Base-by-base conservation (phyloP, 2,113 vertebrate species). In the Isichthys henryi region DNA sequence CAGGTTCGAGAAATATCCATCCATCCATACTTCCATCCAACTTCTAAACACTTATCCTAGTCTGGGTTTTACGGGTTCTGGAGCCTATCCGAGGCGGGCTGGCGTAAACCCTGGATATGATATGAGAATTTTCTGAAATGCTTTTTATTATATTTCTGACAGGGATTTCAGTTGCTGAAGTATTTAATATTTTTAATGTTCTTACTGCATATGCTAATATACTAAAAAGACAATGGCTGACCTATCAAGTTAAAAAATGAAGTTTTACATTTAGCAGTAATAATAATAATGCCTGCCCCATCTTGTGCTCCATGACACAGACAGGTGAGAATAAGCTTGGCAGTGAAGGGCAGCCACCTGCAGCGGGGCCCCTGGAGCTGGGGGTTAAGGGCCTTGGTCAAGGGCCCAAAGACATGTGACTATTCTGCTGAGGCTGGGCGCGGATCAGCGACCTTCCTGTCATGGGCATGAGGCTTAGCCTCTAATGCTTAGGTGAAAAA, bases 91-190 rank as follows among this genome's bases (percentile, higher is more conserved):
- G 23, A 62, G 23, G 58, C 23, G 9, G 58, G 58, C 23, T 66
- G 23, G 58, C 0, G 8, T 11, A 31, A 27, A 13, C n/a, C 62
- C 27, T 70, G 62, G 62, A 70, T 70, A 31, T 70, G 62, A 70
- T 13, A 70, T 10, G n/a, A 70, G 10, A 31, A 70, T 94, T 92
- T 91, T 19, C 91, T 92, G 89, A 93, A 92, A 92, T 93, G 94
- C 94, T 93, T 91, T 95, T 94, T 92, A 91, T 91, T 91, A 82
- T 91, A 90, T 92, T 93, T 52, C 49, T 93, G 90, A 92, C 84
- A 88, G 93, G 94, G 92, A 92, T 92, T 92, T 93, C 90, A 92
- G 91, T 93, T 92, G 56, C 85, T 91, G 0, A 19, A 92, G 91
- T 90, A 93, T 93, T 92, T 94, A 91, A 93, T 92, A 46, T 35